Conservation (phyloP, 2,888 invertebrate species). For the Lycaena phlaeas region DNA sequence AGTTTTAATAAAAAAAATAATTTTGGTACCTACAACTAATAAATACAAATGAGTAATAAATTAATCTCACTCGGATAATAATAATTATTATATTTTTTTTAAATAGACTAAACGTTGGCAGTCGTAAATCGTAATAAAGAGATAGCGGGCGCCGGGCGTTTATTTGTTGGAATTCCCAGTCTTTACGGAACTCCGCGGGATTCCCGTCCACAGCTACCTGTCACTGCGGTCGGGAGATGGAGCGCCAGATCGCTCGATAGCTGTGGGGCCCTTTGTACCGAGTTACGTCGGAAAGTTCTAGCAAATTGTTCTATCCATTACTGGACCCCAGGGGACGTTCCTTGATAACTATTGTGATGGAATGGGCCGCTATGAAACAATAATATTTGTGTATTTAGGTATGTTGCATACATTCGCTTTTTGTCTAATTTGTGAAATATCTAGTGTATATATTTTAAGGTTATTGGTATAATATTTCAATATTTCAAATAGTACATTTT, state of each 20-base stretch:
- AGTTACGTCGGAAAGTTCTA: constrained; percentile 20
- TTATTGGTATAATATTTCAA: no score
- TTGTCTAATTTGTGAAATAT: no score
- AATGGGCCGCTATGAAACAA: not conserved
- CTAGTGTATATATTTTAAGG: no score
- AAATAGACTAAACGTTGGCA: not conserved
- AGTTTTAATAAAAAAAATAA: no score
- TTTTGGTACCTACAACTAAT: no score
- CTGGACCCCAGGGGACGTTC: constrained; percentile 16
- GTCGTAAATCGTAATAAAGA: constrained; percentile 16
- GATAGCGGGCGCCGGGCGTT: constrained; percentile 29
- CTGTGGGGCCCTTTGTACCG: constrained; percentile 22
- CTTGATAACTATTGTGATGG: constrained; percentile 6
- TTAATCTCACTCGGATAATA: no score
- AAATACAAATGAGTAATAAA: no score
- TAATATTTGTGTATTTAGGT: no score
- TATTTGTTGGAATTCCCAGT: constrained; percentile 37
- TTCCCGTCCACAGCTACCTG: constrained; percentile 36
- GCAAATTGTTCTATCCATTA: constrained; percentile 24
- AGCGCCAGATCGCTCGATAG: constrained; percentile 25
- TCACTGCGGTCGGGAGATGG: constrained; percentile 28
- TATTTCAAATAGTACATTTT: no score
- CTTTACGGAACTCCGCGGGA: constrained; percentile 34
- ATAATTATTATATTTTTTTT: no score
- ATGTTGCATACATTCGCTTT: no score